Conservation (phyloP, 2,797 vertebrate genomes). For the Sebastes minor region DNA sequence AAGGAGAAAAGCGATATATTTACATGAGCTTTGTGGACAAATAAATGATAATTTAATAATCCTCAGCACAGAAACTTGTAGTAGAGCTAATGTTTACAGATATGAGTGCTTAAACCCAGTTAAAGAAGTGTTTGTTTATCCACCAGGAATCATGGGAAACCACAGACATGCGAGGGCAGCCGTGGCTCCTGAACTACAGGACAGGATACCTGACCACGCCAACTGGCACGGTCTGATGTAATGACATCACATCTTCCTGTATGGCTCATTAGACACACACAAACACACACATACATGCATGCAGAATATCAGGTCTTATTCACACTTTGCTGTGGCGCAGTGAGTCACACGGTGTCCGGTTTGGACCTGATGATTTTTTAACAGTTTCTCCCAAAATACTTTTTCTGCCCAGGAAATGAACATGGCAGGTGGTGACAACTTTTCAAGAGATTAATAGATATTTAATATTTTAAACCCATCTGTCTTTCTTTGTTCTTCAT, state of each 20-base stretch:
- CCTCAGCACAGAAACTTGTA: background rate
- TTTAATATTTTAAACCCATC: slow-evolving; percentile 24
- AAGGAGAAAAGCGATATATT: background rate
- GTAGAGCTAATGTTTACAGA: background rate
- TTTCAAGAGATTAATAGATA: slow-evolving; percentile 8
- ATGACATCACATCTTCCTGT: slow-evolving; percentile 50
- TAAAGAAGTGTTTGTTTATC: slow-evolving; percentile 19
- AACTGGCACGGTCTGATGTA: slow-evolving; percentile 40
- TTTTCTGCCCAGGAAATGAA: slow-evolving; percentile 12
- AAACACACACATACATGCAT: background rate
- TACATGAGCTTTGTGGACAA: background rate
- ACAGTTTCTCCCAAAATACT: background rate
- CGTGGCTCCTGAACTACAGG: slow-evolving; percentile 26
- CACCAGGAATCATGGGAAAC: slow-evolving; percentile 42
- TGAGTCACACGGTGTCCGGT: background rate
- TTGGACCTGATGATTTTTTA: background rate
- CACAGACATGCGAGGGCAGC: background rate
- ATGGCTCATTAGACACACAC: background rate
- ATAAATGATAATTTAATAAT: background rate
- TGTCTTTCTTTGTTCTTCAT: slow-evolving; percentile 4
- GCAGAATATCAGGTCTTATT: slow-evolving; percentile 10
- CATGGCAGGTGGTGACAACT: background rate
- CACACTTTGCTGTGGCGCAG: background rate
- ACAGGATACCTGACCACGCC: slow-evolving; percentile 53
- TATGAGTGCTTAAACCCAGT: background rate